A percentile compares a stretch with the other conserved stretches of the same genome.
Conservation (phyloP, 2,888 invertebrate species). For the Synanthedon tipuliformis region DNA sequence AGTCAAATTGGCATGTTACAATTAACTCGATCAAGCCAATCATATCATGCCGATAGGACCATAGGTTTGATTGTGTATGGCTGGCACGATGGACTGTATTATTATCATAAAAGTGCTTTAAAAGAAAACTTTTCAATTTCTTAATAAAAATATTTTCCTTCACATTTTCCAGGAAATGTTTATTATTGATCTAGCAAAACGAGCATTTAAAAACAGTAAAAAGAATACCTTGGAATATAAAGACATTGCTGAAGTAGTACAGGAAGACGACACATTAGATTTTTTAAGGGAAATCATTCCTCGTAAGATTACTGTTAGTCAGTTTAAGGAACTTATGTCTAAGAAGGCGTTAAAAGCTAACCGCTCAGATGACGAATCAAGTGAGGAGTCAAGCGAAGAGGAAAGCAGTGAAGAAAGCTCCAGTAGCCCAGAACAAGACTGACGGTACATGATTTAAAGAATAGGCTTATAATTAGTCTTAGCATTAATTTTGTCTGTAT, state of each 20-base stretch:
- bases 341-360: constrained; percentile 54
- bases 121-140: too few species aligned
- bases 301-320: constrained; percentile 76
- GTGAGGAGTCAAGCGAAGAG: constrained; percentile 45
- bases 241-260: constrained; percentile 78
- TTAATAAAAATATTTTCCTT: not conserved
- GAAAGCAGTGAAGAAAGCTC: constrained; percentile 40
- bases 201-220: constrained; percentile 68
- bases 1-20: too few species aligned
- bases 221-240: constrained; percentile 74
- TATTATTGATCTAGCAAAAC: constrained; percentile 73
- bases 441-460: constrained; percentile 8
- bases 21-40: too few species aligned
- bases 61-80: too few species aligned
- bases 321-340: constrained; percentile 76
- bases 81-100: not conserved
- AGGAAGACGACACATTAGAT: constrained; percentile 74
- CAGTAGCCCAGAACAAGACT: constrained; percentile 38
- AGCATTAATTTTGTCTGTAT: not conserved
- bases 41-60: too few species aligned
- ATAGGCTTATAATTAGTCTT: not conserved
- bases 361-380: constrained; percentile 37
- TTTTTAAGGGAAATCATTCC: constrained; percentile 81
- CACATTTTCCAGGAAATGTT: constrained; percentile 73
- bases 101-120: not conserved